These are phyloP conservation scores for Probosciger aterrimus DNA, from an alignment of 2,113 vertebrate species.

Conservation along the genomic window DNA sequence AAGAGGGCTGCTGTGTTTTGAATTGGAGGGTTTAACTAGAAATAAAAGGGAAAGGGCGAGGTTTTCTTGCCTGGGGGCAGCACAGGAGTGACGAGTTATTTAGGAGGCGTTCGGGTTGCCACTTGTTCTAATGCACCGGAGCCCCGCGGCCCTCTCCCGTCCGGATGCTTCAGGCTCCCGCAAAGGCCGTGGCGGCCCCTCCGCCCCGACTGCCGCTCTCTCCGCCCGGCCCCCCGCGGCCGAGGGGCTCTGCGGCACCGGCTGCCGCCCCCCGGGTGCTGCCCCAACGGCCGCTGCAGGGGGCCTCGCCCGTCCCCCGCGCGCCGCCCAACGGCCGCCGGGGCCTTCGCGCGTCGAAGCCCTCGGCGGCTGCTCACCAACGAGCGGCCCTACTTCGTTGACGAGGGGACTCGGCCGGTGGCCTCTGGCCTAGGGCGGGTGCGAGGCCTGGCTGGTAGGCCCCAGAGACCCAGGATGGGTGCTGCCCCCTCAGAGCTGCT, in stretches of 20 bases:
- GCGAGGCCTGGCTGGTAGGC: background rate
- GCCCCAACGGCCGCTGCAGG: background rate
- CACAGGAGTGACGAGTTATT: rapidly evolving
- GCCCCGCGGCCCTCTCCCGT: rapidly evolving
- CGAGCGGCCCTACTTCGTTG: rapidly evolving
- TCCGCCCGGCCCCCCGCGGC: rapidly evolving
- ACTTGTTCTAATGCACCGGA: rapidly evolving
- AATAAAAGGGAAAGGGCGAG: background rate
- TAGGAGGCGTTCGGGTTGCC: background rate
- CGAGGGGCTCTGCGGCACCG: no score
- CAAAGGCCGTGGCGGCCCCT: rapidly evolving
- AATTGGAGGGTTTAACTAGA: background rate
- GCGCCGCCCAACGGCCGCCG: background rate
- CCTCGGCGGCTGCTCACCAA: rapidly evolving
- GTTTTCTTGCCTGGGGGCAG: background rate
- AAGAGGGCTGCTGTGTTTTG: background rate
- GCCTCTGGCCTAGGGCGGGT: no score
- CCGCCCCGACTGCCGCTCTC: no score
- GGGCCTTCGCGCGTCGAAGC: no score
- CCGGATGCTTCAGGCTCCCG: no score
- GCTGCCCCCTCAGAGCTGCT: background rate
- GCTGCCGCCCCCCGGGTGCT: rapidly evolving
- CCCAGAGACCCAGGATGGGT: background rate
- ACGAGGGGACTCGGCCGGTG: background rate
- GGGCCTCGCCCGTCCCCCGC: background rate